Base-by-base conservation (phyloP, 2,888 invertebrate genomes). In the Chelonus formosanus region DNA sequence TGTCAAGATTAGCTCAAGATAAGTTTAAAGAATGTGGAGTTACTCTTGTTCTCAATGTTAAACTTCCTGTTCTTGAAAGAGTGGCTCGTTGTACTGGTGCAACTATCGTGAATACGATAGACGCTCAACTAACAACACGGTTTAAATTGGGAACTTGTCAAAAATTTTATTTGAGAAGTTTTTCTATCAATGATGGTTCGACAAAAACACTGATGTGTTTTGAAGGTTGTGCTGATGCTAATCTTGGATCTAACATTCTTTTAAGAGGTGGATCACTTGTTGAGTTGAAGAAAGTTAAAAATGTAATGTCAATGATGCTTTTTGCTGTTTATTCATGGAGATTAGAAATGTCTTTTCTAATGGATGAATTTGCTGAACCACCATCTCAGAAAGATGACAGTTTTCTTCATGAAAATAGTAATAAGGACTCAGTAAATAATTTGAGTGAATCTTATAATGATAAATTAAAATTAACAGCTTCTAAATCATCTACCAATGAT, bases 171-270 rank as follows among this genome's bases (percentile, higher is more conserved):
- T 88, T 95, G 10, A 87, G 90, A 71, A 85, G 85, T 63, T 87
- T 87, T 83, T 67, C 85, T 73, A 82, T 75, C 40, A 79, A 87
- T 3, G 84, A 83, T 71, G 87, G 88, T 75, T 85, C 87, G 0
- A 85, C 86, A 34, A 98, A 98, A 86, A 95, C 95, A 0, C 85
- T 98, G 40, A 95, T 98, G 94, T 93, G 94, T 74, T 91, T 98
- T 74, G 97, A 97, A 84, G 96, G 96, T 4, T 93, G 97, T 73
- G 91, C 93, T 0, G 90, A 91, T 77, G 88, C 92, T 0, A 90
- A 93, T 75, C 86, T 96, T 2, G 96, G 95, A 1, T 94, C 95
- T 72, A 95, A 97, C 20, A 91, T 98, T 52, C 84, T 97, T 3
- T 85, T 98, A 3, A 88, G 96, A n/a, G 97, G 97, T 0, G 87